Evolutionary conservation across 2,888 invertebrate genomes (phyloP).

Genomic region (Mythimna impura): DNA sequence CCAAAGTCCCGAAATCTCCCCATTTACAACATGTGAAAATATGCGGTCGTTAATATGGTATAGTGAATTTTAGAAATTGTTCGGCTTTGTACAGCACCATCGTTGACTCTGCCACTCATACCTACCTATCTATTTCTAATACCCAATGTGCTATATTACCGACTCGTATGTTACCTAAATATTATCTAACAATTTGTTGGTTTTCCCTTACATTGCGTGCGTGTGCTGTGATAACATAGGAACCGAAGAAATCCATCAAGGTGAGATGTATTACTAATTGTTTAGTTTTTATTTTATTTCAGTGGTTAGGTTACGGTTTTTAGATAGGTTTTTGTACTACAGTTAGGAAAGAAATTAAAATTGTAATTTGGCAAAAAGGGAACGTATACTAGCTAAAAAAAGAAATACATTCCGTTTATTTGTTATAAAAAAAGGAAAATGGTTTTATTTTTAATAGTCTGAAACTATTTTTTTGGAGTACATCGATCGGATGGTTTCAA

Average conservation of each 20-base stretch:
- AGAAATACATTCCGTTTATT: too few species aligned
- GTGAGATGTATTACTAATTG: constrained; percentile 72
- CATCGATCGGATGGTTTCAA: too few species aligned
- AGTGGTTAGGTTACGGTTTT: background rate
- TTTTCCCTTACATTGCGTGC: constrained; percentile 78
- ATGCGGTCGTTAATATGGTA: too few species aligned
- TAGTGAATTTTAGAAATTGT: too few species aligned
- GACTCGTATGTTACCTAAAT: constrained; percentile 11
- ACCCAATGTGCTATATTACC: too few species aligned
- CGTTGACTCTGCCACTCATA: background rate
- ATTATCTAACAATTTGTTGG: constrained; percentile 63
- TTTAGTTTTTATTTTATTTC: background rate
- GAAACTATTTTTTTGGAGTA: too few species aligned
- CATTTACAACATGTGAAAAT: too few species aligned
- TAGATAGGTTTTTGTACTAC: too few species aligned
- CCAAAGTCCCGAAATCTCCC: background rate
- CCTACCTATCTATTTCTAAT: background rate
- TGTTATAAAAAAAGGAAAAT: too few species aligned
- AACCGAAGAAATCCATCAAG: constrained; percentile 88
- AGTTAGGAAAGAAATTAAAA: too few species aligned
- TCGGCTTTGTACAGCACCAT: too few species aligned
- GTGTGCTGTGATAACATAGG: constrained; percentile 80
- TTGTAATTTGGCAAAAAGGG: background rate
- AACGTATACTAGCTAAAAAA: background rate
- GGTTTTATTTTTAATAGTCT: too few species aligned